A percentile compares a stretch with the other conserved stretches of the same genome.
These are phyloP conservation scores for Pristionchus entomophagus DNA, from an alignment of 2,888 invertebrate genomes.

Conservation along the genomic window DNA sequence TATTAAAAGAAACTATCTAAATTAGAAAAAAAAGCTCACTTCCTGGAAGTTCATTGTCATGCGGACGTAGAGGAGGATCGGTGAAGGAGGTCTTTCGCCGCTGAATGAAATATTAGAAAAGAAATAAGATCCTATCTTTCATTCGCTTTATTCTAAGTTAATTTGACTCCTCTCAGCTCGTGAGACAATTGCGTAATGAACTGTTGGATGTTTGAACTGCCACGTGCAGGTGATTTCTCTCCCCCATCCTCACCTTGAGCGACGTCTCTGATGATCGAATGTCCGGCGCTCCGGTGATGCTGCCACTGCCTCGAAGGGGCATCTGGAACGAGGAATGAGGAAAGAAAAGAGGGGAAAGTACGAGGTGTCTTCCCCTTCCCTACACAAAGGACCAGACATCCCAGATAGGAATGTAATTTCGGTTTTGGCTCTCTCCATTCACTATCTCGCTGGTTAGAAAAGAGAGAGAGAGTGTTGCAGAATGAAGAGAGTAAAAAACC, in stretches of 20 bases:
- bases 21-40: not conserved
- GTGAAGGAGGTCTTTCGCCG: slow-evolving; percentile 33
- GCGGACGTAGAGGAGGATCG: slow-evolving; percentile 1
- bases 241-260: not conserved
- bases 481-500: not conserved
- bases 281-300: slow-evolving; percentile 34
- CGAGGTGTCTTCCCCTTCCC: no score
- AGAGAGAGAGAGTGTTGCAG: not conserved
- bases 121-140: no score
- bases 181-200: no score
- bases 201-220: no score
- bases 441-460: not conserved
- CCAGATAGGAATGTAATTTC: no score
- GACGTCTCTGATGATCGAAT: slow-evolving; percentile 9
- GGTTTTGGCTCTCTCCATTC: no score
- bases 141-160: no score
- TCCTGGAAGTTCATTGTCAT: slow-evolving; percentile 23
- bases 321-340: not conserved
- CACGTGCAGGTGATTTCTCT: no score
- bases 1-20: not conserved
- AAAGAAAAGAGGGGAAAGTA: no score
- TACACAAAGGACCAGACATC: no score
- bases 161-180: no score
- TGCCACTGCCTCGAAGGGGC: slow-evolving; percentile 37
- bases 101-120: not conserved